Percentiles rank a stretch among this genome's conserved stretches.
These are phyloP conservation scores for Fabriciana adippe DNA, from an alignment of 2,888 invertebrate species.

Conservation along the genomic window DNA sequence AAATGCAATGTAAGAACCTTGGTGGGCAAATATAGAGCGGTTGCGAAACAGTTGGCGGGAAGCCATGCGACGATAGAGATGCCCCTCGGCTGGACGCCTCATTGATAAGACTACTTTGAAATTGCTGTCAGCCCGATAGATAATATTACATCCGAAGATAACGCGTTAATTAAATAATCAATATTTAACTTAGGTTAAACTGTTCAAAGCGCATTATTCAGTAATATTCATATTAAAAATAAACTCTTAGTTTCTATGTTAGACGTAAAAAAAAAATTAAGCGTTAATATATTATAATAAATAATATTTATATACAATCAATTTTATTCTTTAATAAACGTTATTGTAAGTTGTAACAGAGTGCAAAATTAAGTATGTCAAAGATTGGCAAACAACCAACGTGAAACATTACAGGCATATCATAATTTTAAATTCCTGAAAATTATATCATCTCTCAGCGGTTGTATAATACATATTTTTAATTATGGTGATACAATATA, in stretches of 20 bases:
- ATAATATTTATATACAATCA: too few relatives aligned
- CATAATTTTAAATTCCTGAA: slow-evolving; percentile 12
- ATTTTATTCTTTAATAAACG: too few relatives aligned
- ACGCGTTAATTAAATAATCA: slow-evolving; percentile 14
- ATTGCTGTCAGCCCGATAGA: slow-evolving; percentile 39
- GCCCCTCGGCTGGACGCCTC: slow-evolving; percentile 53
- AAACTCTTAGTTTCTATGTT: not conserved
- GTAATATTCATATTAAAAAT: not conserved
- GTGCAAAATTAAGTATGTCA: not conserved
- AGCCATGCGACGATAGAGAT: slow-evolving; percentile 58
- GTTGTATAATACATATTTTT: slow-evolving; percentile 10
- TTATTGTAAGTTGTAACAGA: not conserved
- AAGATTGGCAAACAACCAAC: slow-evolving; percentile 59
- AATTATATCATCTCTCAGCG: slow-evolving; percentile 2
- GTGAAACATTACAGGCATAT: slow-evolving; percentile 12
- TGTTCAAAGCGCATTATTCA: not conserved
- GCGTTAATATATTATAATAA: too few relatives aligned
- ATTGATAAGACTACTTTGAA: slow-evolving; percentile 58
- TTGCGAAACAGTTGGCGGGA: slow-evolving; percentile 76
- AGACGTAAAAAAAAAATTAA: not conserved
- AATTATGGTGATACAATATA: not conserved
- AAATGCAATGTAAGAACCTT: slow-evolving; percentile 74
- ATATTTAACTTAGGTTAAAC: not conserved
- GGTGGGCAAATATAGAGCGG: slow-evolving; percentile 69
- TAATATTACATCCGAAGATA: slow-evolving; percentile 33